Evolutionary conservation across 2,888 invertebrate genomes (phyloP), one percentile per base, ranked within the genome.

Genomic region (Leptogaster cylindrica): DNA sequence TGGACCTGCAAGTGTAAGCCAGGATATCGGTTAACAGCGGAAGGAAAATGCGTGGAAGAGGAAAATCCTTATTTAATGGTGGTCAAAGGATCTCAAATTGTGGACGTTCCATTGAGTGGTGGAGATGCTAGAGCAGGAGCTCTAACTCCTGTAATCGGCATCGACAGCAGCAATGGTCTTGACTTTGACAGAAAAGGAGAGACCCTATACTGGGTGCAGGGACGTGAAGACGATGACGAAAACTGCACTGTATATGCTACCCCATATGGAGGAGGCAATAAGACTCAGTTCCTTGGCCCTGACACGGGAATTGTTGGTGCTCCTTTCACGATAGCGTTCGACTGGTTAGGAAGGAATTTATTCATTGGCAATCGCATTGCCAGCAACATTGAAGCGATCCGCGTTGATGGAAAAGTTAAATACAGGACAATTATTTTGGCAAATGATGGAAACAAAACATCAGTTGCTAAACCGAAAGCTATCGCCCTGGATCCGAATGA

Each of bases 291-390:
- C 79, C 84, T 95, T 4, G 90, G 90, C n/a, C 79, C 84, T 3
- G 91, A 92, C 74, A 86, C 88, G 1, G 93, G 96, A n/a, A 87
- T 96, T 51, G 90, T 95, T 6, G 95, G 97, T 0, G 90, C 95
- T 0, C 93, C 97, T 0, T 92, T 92, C 31, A 88, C 93, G 0
- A 87, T 99, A 39, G 97, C 97, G 0, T 93, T 97, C 76, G 98
- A 99, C 79, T 98, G 98, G 97, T 84, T 97, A 18, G 97, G 97
- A 2, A 85, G 96, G 65, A 99, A 98, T 82, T 80, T 99, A 31
- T 97, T 91, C 78, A 89, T 97, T 79, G 95, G 94, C 23, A 97
- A 97, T 76, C 87, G 90, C 33, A 85, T 89, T 2, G 93, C 95
- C 1, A 92, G 94, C 65, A 96, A 95, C 72, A 91, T 98, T 71